Evolutionary conservation across 2,113 vertebrate species (phyloP), one percentile per base, ranked within the genome.

Genomic region (Onychostruthus taczanowskii): DNA sequence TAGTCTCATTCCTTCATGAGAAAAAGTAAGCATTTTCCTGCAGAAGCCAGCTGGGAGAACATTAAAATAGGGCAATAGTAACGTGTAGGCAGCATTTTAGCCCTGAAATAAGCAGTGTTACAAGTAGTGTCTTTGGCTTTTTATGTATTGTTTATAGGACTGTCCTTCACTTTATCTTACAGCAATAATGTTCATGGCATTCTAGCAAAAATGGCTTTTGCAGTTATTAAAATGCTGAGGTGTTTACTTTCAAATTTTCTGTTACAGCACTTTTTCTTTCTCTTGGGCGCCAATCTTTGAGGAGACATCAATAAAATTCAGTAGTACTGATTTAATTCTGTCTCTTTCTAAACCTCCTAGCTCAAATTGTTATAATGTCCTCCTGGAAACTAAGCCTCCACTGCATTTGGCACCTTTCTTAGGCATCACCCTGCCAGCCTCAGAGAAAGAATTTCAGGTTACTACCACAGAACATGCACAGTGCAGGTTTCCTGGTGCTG

Each of bases 121-220:
- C 79, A 90, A 75, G 59, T 35, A 85, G 23, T 53, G 33, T 66
- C 67, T 91, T 94, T 90, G 73, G 87, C 64, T 92, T 94, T 86
- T 94, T 94, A 89, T 90, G 88, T 68, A 43, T 64, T 90, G n/a
- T 77, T 96, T 96, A 86, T 84, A 79, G 72, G 37, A 84, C 69
- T 49, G 53, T 78, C 64, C 76, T 93, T 96, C 4, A 5, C 81
- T 94, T 90, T 75, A 46, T 89, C 88, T 92, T 78, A 64, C 18
- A 89, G 52, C 73, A 82, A 47, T 93, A 78, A 96, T 41, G 30
- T 92, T 93, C 53, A 17, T 41, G 44, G 31, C 41, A 92, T 91
- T 92, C 52, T 37, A 83, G 46, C 33, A 95, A 95, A 96, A 91
- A 90, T 83, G 59, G 19, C 35, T 93, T 94, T 81, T 90, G 64